phyloP scores from a whole-genome alignment of 2,888 invertebrate species.

The Serrognathus titanus region DNA sequence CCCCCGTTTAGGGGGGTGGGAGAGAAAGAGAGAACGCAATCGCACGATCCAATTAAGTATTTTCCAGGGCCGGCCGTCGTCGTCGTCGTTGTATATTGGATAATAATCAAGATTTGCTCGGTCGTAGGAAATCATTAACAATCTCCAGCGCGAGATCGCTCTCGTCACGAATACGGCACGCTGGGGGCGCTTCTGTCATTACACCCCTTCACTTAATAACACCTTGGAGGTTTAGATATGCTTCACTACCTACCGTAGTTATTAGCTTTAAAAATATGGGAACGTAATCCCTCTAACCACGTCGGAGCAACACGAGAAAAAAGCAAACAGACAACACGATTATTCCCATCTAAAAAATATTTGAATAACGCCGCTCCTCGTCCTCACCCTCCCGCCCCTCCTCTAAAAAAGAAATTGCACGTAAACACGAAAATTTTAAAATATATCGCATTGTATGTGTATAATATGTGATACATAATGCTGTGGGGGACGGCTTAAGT shows the following conservation, averaged over 20 bases:
- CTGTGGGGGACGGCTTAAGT: constrained; percentile 20
- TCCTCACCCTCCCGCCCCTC: too few species aligned
- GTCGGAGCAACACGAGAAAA: too few species aligned
- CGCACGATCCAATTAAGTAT: constrained; percentile 19
- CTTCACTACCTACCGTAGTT: constrained; percentile 16
- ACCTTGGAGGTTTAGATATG: constrained; percentile 22
- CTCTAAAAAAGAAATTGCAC: too few species aligned
- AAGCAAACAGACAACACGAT: too few species aligned
- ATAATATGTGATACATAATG: not conserved
- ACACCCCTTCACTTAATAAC: constrained; percentile 29
- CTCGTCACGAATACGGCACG: constrained; percentile 27
- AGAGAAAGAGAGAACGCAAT: too few species aligned
- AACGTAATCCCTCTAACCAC: not conserved
- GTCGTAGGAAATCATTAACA: constrained; percentile 22
- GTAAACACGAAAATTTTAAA: too few species aligned
- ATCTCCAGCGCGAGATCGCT: constrained; percentile 14
- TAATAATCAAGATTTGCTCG: constrained; percentile 26
- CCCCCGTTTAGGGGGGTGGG: too few species aligned
- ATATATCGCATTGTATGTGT: too few species aligned
- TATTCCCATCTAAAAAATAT: too few species aligned
- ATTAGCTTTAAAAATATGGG: constrained; percentile 13
- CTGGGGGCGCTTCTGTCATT: constrained; percentile 28
- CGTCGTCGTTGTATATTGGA: constrained; percentile 15
- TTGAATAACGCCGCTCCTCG: too few species aligned
- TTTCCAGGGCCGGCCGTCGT: constrained; percentile 11